Conservation (phyloP, 2,113 vertebrate species). For the Clarias macrocephalus region DNA sequence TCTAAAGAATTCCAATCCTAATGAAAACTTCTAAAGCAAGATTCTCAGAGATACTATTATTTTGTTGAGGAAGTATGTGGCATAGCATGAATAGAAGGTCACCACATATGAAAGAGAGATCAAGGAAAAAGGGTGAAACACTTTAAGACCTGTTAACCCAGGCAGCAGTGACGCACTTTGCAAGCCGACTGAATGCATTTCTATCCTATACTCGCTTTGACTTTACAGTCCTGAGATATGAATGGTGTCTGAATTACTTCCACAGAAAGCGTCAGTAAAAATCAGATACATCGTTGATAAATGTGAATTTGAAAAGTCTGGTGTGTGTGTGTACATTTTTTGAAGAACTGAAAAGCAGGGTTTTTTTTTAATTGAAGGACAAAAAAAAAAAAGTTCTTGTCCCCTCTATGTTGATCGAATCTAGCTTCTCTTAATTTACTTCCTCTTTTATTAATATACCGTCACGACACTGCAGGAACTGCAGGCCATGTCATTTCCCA, state of each 20-base stretch:
- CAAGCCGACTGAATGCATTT: not conserved
- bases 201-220: not conserved
- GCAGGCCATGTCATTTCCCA: too few relatives aligned
- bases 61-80: not conserved
- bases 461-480: too few relatives aligned
- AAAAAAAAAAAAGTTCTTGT: not conserved
- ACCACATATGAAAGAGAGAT: not conserved
- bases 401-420: not conserved
- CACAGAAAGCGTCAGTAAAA: constrained; percentile 11
- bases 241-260: not conserved
- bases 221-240: not conserved
- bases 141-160: not conserved
- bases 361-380: not conserved
- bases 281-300: constrained; percentile 11
- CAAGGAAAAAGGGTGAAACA: not conserved
- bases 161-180: not conserved
- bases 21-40: constrained; percentile 12
- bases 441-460: not conserved
- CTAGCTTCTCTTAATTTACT: not conserved
- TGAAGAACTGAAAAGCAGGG: constrained; percentile 47
- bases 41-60: not conserved
- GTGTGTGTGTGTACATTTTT: not conserved
- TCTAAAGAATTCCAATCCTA: not conserved
- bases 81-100: not conserved
- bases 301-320: not conserved